Base-by-base conservation (phyloP, 2,113 vertebrate species). In the Poecilia latipinna region DNA sequence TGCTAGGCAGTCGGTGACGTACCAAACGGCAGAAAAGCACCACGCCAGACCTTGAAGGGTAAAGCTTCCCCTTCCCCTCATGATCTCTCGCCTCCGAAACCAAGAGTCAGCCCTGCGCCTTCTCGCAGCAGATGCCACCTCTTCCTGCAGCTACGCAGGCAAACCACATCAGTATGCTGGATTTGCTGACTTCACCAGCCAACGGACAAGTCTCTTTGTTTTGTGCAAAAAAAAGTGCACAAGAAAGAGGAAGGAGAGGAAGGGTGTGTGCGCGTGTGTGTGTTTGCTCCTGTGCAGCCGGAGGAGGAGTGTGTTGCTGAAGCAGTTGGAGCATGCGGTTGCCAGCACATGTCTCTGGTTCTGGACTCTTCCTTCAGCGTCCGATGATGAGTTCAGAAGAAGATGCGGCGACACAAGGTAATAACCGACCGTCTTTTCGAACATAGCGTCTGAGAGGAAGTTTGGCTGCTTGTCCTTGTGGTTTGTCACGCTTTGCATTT, bases 11-110 rank as follows among this genome's bases (percentile, higher is more conserved):
- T 42, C 8, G 6, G n/a, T 74, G 75, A 85, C 32, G 51, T 66
- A 2, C 8, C 13, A 72, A 35, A 42, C 22, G 5, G 37, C 2
- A 84, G 26, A 82, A 68, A 83, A 72, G 72, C 33, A 42, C n/a
- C 29, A 2, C 4, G 6, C 3, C 51, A 71, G 32, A 33, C 39
- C n/a, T 4, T 48, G 1, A 37, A 65, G 68, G 63, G 35, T 68
- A 79, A 73, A 78, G 70, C 86, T 89, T 89, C 88, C 71, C 29
- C 72, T 86, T 89, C 65, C 79, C 24, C 54, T 68, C 35, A 42
- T 24, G 31, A 66, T 39, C 10, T 4, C 33, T 8, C 26, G n/a
- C 24, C 12, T 26, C 48, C 51, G 3, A 10, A 61, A 66, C n/a
- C 0, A 3, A 24, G 17, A 44, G 70, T 31, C 4, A 7, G 42